A percentile compares a stretch with the other conserved stretches of the same genome.
phyloP scores from a whole-genome alignment of 2,113 vertebrate species.

The Scophthalmus maximus region DNA sequence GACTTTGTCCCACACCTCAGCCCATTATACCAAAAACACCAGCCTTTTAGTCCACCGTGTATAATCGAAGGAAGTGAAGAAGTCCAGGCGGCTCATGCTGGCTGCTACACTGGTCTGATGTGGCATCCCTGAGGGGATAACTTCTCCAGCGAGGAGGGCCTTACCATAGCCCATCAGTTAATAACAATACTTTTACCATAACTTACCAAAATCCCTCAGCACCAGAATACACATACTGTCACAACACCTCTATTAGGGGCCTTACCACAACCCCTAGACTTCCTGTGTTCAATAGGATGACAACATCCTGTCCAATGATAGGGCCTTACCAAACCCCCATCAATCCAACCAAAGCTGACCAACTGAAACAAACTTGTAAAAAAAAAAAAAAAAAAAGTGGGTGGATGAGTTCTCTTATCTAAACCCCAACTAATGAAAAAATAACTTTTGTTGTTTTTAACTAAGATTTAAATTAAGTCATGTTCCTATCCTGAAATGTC shows the following conservation, averaged over 20 bases:
- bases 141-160: slow-evolving; percentile 46
- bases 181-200: slow-evolving; percentile 49
- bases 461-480: slow-evolving; percentile 1
- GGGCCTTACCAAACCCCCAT: slow-evolving; percentile 82
- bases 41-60: slow-evolving; percentile 41
- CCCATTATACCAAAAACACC: slow-evolving; percentile 26
- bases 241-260: slow-evolving; percentile 64
- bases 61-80: slow-evolving; percentile 46
- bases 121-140: slow-evolving; percentile 23
- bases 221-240: slow-evolving; percentile 31
- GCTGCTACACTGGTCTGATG: slow-evolving; percentile 69
- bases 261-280: slow-evolving; percentile 77
- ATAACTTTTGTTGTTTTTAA: background rate
- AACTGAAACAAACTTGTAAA: slow-evolving; percentile 17
- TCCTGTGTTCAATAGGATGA: slow-evolving; percentile 38
- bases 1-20: slow-evolving; percentile 13
- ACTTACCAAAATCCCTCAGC: slow-evolving; percentile 56
- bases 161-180: slow-evolving; percentile 62
- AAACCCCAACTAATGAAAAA: slow-evolving; percentile 23
- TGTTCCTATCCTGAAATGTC: slow-evolving; percentile 26
- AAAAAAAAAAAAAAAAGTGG: background rate
- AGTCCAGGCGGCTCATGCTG: slow-evolving; percentile 52
- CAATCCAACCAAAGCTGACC: slow-evolving; percentile 53
- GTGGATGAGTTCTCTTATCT: slow-evolving; percentile 32
- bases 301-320: slow-evolving; percentile 54